Base-by-base conservation (phyloP, 2,113 vertebrate genomes). In the Anthoscopus minutus region DNA sequence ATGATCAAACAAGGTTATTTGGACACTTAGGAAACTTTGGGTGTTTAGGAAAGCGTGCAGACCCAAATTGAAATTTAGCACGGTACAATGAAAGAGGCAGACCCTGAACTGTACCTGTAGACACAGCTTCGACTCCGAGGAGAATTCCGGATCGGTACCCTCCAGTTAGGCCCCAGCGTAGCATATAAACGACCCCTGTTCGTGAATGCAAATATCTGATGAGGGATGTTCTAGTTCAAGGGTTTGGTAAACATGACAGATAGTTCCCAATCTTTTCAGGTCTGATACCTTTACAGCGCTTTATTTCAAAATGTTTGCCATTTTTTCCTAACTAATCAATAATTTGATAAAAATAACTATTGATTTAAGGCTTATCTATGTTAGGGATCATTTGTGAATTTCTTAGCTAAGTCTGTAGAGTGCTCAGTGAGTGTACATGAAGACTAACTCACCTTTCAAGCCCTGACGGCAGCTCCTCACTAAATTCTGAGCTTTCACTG, bases 111-210 rank as follows among this genome's bases (percentile, higher is more conserved):
- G 88, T 99, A 99, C 99, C 99, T 99, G 98, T 99, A 99, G 91
- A 99, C 97, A 94, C 98, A 99, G 98, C 98, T 98, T 96, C 96
- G 98, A 96, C 98, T 99, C 94, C 99, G 97, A 81, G 99, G 98
- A 95, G 99, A 99, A 97, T 97, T 99, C 95, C 98, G 98, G 81
- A 98, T 98, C 0, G 99, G 98, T 89, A 99, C 99, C 96, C 98
- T 98, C 99, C 99, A 99, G 98, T 99, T 99, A 94, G 99, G 99
- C 76, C 99, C 99, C 97, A 99, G 98, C 0, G 99, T 99, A 89
- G 99, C 98, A 56, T 99, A 99, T 96, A 99, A 98, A 87, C 99
- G 99, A 89, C 99, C 98, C 98, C 99, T 99, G 98, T 98, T 98
- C 95, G 94, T 93, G 97, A 97, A 98, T 95, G 95, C 89, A 97